Conservation (phyloP, 2,113 vertebrate species). For the Channa argus region DNA sequence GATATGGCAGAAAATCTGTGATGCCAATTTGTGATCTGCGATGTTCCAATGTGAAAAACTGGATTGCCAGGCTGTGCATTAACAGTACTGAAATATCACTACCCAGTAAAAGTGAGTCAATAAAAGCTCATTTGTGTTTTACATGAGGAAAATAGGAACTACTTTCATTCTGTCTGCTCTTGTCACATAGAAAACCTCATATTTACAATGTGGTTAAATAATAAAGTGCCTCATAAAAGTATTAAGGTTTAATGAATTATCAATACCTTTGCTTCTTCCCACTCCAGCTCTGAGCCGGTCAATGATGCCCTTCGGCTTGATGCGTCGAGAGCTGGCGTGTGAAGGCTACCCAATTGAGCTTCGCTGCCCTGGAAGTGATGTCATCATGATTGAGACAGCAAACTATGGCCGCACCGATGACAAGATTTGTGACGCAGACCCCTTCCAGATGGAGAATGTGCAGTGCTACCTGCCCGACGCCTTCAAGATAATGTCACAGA, state of each 20-base stretch:
- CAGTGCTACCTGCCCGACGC: constrained; percentile 94
- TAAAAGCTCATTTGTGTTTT: constrained; percentile 51
- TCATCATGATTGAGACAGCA: constrained; percentile 95
- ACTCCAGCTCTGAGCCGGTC: constrained; percentile 89
- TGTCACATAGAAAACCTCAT: constrained; percentile 53
- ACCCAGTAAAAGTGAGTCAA: constrained; percentile 21
- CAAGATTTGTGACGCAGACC: constrained; percentile 95
- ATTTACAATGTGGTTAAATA: constrained; percentile 66
- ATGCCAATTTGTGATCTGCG: constrained; percentile 58
- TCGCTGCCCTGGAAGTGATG: constrained; percentile 93
- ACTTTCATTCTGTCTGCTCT: constrained; percentile 36
- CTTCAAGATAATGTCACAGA: constrained; percentile 96
- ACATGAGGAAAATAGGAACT: constrained; percentile 40
- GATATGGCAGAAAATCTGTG: constrained; percentile 47
- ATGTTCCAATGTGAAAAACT: constrained; percentile 51
- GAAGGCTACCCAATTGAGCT: constrained; percentile 96
- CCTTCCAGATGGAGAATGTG: constrained; percentile 96
- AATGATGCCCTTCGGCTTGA: constrained; percentile 92
- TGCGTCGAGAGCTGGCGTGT: constrained; percentile 92
- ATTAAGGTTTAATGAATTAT: constrained; percentile 69
- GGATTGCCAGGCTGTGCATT: constrained; percentile 38
- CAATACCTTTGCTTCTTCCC: constrained; percentile 66
- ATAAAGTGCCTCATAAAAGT: constrained; percentile 68
- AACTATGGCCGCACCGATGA: constrained; percentile 95
- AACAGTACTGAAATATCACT: constrained; percentile 35